Conservation (phyloP, 2,888 invertebrate genomes). For the Mythimna lalbum region DNA sequence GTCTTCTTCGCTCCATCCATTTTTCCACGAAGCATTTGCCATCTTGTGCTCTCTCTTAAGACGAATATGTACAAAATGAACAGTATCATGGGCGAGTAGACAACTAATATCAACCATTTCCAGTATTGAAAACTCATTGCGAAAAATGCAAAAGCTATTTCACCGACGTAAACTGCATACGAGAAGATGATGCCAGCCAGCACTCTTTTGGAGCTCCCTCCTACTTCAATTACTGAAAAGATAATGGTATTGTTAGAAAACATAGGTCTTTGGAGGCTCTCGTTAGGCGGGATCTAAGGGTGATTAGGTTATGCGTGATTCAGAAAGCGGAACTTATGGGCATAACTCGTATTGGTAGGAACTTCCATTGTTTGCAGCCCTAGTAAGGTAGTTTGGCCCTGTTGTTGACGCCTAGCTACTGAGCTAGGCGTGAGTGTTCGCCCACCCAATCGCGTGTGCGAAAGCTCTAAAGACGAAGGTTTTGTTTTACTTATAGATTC, state of each 20-base stretch:
- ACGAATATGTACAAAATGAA: constrained; percentile 74
- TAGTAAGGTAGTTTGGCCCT: too few species aligned
- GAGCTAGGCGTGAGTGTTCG: too few species aligned
- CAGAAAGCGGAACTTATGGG: too few species aligned
- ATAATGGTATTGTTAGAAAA: constrained; percentile 1
- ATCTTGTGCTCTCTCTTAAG: constrained; percentile 80
- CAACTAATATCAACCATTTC: constrained; percentile 77
- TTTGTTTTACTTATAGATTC: too few species aligned
- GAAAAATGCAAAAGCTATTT: constrained; percentile 78
- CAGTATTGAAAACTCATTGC: constrained; percentile 81
- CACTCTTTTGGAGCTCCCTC: constrained; percentile 81
- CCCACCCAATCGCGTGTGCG: too few species aligned
- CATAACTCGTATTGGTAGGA: too few species aligned
- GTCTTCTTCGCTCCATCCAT: constrained; percentile 76
- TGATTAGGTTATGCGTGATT: too few species aligned
- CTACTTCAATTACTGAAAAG: constrained; percentile 83
- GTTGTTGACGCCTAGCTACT: too few species aligned
- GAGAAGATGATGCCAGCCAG: constrained; percentile 81
- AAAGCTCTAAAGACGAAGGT: too few species aligned
- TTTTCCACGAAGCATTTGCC: constrained; percentile 81
- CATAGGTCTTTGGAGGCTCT: too few species aligned
- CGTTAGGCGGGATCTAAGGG: too few species aligned
- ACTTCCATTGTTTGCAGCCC: too few species aligned
- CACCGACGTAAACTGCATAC: constrained; percentile 81
- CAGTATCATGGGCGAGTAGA: constrained; percentile 77